Percentiles rank a stretch among this genome's conserved stretches.
Conservation (phyloP, 2,113 vertebrate species). For the Phylloscopus whistleri region DNA sequence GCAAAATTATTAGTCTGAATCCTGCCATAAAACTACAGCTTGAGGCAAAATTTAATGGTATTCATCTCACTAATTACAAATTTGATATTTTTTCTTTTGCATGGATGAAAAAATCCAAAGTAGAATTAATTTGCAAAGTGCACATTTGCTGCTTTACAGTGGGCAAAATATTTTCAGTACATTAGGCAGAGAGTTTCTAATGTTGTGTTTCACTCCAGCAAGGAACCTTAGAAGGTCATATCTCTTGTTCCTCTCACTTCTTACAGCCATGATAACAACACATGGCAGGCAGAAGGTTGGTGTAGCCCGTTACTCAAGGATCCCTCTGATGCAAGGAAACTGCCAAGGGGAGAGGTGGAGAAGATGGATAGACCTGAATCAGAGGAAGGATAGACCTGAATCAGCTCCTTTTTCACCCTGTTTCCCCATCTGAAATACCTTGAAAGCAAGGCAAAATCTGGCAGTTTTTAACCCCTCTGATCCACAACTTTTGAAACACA, state of each 20-base stretch:
- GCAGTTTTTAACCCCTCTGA: neutral
- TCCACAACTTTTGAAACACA: neutral
- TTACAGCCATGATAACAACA: neutral
- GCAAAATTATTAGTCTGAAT: neutral
- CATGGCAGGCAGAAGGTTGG: neutral
- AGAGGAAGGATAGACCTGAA: neutral
- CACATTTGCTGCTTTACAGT: neutral
- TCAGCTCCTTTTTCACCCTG: neutral
- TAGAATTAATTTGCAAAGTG: neutral
- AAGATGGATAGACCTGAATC: neutral
- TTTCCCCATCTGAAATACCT: neutral
- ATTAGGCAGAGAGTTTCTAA: neutral
- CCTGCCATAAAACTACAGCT: neutral
- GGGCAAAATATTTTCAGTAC: neutral
- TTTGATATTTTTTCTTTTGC: neutral
- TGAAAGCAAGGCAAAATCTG: neutral
- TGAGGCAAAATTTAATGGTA: neutral
- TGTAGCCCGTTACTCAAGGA: neutral
- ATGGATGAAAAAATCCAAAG: neutral
- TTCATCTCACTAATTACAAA: neutral
- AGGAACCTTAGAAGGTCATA: neutral
- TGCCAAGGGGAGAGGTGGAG: neutral
- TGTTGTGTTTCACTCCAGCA: neutral
- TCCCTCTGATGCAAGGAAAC: neutral
- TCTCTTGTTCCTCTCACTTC: neutral